Evolutionary conservation across 2,888 invertebrate genomes (phyloP), one percentile per base, ranked within the genome.

Genomic region (Drosophila neotestacea): DNA sequence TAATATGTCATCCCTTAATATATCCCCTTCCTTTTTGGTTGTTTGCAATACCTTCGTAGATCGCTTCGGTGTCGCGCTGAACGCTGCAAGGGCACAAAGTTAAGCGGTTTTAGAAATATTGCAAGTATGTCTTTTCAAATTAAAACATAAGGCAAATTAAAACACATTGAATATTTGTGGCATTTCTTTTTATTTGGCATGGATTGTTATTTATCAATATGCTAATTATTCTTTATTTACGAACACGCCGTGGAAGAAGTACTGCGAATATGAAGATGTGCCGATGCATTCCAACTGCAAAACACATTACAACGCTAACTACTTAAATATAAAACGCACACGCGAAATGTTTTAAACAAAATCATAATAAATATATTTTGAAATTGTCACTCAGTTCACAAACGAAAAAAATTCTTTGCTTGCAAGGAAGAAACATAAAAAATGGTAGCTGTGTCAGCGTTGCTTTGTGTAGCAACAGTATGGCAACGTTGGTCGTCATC

Each of bases 361-460:
- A 11, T 27, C 28, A 16, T 39, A 27, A 13, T n/a, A 7, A 22
- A 39, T 22, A 32, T 6, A 6, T 55, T 63, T 69, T 41, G 0
- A 4, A 27, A 41, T n/a, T 47, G 22, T 47, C 41, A 44, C 58
- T 41, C 11, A 44, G 13, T 22, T 46, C 38, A 34, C 16, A 59
- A 41, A 13, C 30, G 47, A 60, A 50, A 41, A 41, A 61, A 55
- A 66, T 46, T 54, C 39, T 32, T 10, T 50, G 34, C 46, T 28
- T 42, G 41, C 36, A 11, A 48, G 13, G 52, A 41, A 63, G 42
- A 48, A 65, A 65, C 65, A 76, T 13, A 63, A 47, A 66, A 65
- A 65, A 72, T 56, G 65, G 65, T 34, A 67, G 27, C 47, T n/a
- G 4, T n/a, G 4, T 9, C 74, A 77, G 77, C 2, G 76, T 73